Evolutionary conservation across 2,888 invertebrate genomes (phyloP).

Genomic region (Macaria liturata): DNA sequence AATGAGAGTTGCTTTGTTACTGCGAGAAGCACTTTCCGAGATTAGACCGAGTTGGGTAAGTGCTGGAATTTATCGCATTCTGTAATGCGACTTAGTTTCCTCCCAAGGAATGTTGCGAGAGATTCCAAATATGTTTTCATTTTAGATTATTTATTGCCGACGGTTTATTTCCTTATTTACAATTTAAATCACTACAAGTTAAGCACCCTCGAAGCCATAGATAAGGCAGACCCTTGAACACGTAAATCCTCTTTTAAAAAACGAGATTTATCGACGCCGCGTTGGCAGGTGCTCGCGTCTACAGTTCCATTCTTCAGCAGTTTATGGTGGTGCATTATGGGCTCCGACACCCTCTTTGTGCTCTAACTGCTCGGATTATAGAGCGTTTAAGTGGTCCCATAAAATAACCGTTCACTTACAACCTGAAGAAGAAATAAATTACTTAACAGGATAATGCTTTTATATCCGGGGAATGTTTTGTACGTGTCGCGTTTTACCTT

Average conservation of each 20-base stretch:
- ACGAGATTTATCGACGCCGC: slow-evolving; percentile 64
- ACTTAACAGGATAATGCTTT: slow-evolving; percentile 82
- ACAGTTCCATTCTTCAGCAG: slow-evolving; percentile 62
- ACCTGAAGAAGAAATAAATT: slow-evolving; percentile 81
- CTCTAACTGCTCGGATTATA: slow-evolving; percentile 74
- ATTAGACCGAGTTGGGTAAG: slow-evolving; percentile 12
- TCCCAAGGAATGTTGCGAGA: background rate
- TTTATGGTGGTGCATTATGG: slow-evolving; percentile 71
- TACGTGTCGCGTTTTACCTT: slow-evolving; percentile 78
- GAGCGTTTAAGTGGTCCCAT: slow-evolving; percentile 77
- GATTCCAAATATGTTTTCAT: slow-evolving; percentile 2
- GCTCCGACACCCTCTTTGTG: slow-evolving; percentile 70
- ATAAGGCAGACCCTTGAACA: slow-evolving; percentile 40
- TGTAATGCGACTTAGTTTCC: background rate
- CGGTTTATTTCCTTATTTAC: slow-evolving; percentile 38
- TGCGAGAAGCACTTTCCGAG: slow-evolving; percentile 27
- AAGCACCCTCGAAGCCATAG: slow-evolving; percentile 39
- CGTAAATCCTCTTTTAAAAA: slow-evolving; percentile 49
- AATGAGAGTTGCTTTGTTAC: slow-evolving; percentile 33
- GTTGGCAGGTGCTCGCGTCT: slow-evolving; percentile 62
- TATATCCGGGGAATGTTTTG: slow-evolving; percentile 76
- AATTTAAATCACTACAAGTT: slow-evolving; percentile 43
- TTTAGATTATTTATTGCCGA: slow-evolving; percentile 4
- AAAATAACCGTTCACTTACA: slow-evolving; percentile 74
- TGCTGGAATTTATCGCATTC: slow-evolving; percentile 8